Percentiles rank a stretch among this genome's conserved stretches.
Conservation (phyloP, 2,113 vertebrate species). For the Theropithecus gelada region DNA sequence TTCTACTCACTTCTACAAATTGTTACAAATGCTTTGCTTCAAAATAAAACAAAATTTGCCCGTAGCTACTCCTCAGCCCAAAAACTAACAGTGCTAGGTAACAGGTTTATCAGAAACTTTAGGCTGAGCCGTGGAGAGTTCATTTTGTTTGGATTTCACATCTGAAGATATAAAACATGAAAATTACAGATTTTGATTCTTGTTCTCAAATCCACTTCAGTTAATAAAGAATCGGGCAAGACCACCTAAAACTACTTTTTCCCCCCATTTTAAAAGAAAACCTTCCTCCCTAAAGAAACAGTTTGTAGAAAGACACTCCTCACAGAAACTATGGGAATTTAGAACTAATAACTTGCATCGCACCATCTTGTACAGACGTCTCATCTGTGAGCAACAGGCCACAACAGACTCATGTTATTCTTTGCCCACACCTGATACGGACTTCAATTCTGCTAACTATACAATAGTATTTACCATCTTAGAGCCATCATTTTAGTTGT, state of each 20-base stretch:
- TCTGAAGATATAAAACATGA: background rate
- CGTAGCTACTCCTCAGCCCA: background rate
- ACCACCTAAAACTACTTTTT: background rate
- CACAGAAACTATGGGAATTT: background rate
- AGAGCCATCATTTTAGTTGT: background rate
- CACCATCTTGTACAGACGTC: background rate
- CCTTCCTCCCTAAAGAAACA: background rate
- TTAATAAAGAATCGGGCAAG: background rate
- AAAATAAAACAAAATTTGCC: background rate
- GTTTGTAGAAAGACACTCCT: background rate
- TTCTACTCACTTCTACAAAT: background rate
- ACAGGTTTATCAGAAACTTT: background rate
- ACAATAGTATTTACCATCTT: background rate
- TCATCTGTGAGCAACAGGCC: background rate
- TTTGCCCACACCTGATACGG: background rate
- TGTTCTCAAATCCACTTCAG: background rate
- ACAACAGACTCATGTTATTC: background rate
- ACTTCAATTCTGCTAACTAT: constrained; percentile 7
- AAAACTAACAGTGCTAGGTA: background rate
- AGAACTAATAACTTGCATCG: background rate
- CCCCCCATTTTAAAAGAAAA: background rate
- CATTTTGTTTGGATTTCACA: constrained; percentile 31
- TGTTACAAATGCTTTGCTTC: background rate
- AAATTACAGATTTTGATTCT: constrained; percentile 27
- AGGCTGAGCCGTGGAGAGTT: background rate